Evolutionary conservation across 2,113 vertebrate genomes (phyloP).

Genomic region (Micronycteris hirsuta): DNA sequence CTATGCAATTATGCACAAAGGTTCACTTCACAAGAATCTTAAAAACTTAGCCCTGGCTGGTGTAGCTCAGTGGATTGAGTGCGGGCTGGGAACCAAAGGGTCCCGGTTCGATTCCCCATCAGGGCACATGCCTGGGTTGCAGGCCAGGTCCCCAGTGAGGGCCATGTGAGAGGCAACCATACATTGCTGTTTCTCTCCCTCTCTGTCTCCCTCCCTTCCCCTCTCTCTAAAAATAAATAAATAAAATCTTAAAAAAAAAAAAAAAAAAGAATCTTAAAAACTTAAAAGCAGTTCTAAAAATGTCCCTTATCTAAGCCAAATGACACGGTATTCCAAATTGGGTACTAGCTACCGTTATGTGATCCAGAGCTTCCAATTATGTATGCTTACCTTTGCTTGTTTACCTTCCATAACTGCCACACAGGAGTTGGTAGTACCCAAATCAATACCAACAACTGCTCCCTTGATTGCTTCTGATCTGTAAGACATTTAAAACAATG

Average conservation of each 20-base stretch:
- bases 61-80: too few relatives aligned
- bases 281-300: neutral
- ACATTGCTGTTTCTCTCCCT: too few relatives aligned
- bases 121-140: too few relatives aligned
- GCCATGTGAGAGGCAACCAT: too few relatives aligned
- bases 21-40: neutral
- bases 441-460: slow-evolving; percentile 95
- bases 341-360: neutral
- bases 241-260: too few relatives aligned
- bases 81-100: too few relatives aligned
- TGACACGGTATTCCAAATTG: neutral
- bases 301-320: neutral
- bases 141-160: too few relatives aligned
- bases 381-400: slow-evolving; percentile 91
- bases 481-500: slow-evolving; percentile 42
- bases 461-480: slow-evolving; percentile 97
- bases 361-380: neutral
- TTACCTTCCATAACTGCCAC: slow-evolving; percentile 99
- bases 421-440: slow-evolving; percentile 99
- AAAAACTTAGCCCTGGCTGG: too few relatives aligned
- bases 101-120: too few relatives aligned
- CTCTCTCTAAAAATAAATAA: too few relatives aligned
- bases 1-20: neutral
- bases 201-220: too few relatives aligned
- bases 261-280: neutral